phyloP scores from a whole-genome alignment of 2,797 vertebrate genomes.

The Coregonus ussuriensis region DNA sequence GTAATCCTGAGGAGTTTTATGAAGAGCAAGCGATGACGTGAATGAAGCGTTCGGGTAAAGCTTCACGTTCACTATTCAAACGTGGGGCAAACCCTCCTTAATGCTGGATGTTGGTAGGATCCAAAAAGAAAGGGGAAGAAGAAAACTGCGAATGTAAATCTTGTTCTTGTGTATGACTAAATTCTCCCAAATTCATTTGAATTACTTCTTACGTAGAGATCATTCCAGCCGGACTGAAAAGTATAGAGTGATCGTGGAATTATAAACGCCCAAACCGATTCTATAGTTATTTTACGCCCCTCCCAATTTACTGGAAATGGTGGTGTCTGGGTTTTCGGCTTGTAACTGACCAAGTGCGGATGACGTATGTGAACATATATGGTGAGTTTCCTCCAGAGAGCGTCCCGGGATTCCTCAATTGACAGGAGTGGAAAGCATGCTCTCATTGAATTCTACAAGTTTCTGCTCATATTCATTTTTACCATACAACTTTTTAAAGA shows the following conservation, averaged over 20 bases:
- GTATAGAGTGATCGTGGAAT: conserved; percentile 51
- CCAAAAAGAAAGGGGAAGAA: conserved; percentile 65
- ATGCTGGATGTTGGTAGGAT: conserved; percentile 68
- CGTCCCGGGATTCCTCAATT: conserved; percentile 66
- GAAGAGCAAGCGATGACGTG: neutral
- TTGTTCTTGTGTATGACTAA: conserved; percentile 27
- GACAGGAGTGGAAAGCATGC: neutral
- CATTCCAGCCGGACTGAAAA: conserved; percentile 29
- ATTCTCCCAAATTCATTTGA: conserved; percentile 29
- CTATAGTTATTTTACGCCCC: conserved; percentile 63
- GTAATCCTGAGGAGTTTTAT: conserved; percentile 19
- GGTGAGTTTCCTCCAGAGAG: conserved; percentile 69
- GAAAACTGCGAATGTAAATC: conserved; percentile 22
- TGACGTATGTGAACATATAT: conserved; percentile 80
- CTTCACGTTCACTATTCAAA: conserved; percentile 63
- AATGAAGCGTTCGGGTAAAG: conserved; percentile 14
- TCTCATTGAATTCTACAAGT: neutral
- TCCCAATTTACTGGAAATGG: conserved; percentile 74
- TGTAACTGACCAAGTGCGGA: conserved; percentile 50
- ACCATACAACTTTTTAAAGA: too few relatives aligned
- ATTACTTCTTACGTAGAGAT: neutral
- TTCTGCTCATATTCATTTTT: neutral
- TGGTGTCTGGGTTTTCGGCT: conserved; percentile 58
- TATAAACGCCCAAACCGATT: conserved; percentile 65
- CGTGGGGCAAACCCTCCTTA: conserved; percentile 64